Base-by-base conservation (phyloP, 2,797 vertebrate genomes). In the Heliangelus exortis region DNA sequence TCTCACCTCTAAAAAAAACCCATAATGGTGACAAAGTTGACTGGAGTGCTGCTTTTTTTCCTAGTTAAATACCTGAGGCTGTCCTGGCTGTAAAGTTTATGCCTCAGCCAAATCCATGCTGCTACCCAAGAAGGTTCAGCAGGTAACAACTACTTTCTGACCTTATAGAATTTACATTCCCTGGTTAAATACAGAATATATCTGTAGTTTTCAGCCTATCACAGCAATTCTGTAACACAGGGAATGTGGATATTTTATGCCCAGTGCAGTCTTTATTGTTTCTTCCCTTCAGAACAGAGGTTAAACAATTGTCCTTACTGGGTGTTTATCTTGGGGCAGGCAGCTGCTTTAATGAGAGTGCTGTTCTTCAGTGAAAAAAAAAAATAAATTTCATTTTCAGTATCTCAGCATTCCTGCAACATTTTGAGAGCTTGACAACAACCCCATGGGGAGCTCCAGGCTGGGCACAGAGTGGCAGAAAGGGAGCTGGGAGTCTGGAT, bases 271-370 rank as follows among this genome's bases (percentile, higher is more conserved):
- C 6, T 92, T 61, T 89, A 59, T 93, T 97, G 90, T 97, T 98
- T 97, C 96, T 96, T 97, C 93, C 74, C 94, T 91, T 89, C 62
- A 51, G 79, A 96, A 69, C 58, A 5, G 75, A 65, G 80, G 71
- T 75, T 92, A 93, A 91, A 87, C 81, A 85, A 81, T 53, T 82
- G 68, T 87, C 63, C 43, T 95, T 61, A 66, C 82, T 53, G 43
- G 23, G 5, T 96, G 62, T 96, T 97, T 96, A 36, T 87, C 80
- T 92, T 94, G 90, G 84, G 66, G 41, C 72, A 91, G 92, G 92
- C 79, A 95, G 33, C 28, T 67, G 36, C 66, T 86, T 91, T 81
- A 92, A 78, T 92, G 74, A 91, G 67, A 77, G 48, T 51, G 22
- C n/a, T 83, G 14, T 76, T 78, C 41, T 90, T 93, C 74, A 23